Base-by-base conservation (phyloP, 1,140 invertebrate genomes). In the Gonioctena quinquepunctata region DNA sequence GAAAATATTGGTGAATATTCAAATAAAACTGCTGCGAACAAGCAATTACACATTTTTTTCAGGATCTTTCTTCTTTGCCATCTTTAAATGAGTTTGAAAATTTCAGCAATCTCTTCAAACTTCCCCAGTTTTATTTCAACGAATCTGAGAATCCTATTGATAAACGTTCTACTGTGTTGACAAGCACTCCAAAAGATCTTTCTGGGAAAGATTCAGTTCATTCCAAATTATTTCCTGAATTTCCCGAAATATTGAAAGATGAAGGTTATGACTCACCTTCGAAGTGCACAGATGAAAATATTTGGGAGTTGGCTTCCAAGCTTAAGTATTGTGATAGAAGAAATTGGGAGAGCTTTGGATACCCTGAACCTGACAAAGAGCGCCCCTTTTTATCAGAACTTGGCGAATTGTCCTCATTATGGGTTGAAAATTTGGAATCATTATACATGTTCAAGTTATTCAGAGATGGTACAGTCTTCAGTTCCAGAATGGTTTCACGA, bases 301-400 rank as follows among this genome's bases (percentile, higher is more conserved):
- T 82, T 54, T 81, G 80, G 80, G 79, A 80, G 59, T 26, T 74
- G 1, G 77, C 68, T 2, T 71, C 72, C 0, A 76, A 69, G 68
- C 60, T 71, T 7, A 48, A 56, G 54, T 74, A 71, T 52, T 70
- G 64, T 59, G 54, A 73, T 28, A 71, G 74, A 18, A 74, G 69
- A 57, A 81, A 66, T 42, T 82, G 81, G 81, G 81, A 82, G 56
- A 63, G 56, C 19, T 77, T 78, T 52, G 80, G 78, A 2, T 73
- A 73, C 64, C 50, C 70, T 8, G 70, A 71, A 21, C 73, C 78
- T 18, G 70, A 75, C 22, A 80, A 77, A 66, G 79, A 80, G 59
- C 63, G 49, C 28, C 73, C 74, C 42, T 81, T 81, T 72, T 62
- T 80, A 18, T 76, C 72, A 8, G 77, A 81, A 72, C 71, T 80